Evolutionary conservation across 92 coral and sea anemone species (phyloP).

Genomic region (Pocillopora meandrina): DNA sequence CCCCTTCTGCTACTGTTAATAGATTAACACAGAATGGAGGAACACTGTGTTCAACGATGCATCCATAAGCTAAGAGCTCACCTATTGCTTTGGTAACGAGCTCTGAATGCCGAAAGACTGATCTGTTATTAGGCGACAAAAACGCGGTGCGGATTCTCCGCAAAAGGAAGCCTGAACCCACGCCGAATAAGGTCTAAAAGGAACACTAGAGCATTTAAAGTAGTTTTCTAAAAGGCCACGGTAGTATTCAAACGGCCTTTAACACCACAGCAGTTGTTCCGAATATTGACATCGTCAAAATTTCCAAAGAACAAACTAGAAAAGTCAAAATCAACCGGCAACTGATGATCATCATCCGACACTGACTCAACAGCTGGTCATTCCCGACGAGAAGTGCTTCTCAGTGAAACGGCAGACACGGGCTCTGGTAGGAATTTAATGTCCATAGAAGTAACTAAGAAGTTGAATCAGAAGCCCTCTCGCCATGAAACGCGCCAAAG

Average conservation of each 20-base stretch:
- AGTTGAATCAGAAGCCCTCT: conserved; percentile 31
- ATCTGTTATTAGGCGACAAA: too few relatives aligned
- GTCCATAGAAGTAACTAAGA: conserved; percentile 44
- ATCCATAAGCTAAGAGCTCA: conserved; percentile 1
- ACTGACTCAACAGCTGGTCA: background rate
- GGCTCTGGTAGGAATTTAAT: conserved; percentile 72
- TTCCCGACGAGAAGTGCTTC: background rate
- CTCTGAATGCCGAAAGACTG: too few relatives aligned
- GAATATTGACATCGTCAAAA: background rate
- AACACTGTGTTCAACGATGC: conserved; percentile 36
- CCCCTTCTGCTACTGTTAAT: background rate
- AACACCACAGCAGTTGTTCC: background rate
- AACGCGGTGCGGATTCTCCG: conserved; percentile 14
- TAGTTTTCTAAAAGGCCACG: conserved; percentile 35
- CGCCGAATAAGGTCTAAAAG: conserved; percentile 30
- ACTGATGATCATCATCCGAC: background rate
- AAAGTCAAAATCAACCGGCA: background rate
- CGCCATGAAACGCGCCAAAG: conserved; percentile 60
- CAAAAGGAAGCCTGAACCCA: conserved; percentile 60
- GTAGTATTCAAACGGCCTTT: conserved; percentile 37
- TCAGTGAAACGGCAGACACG: conserved; percentile 3
- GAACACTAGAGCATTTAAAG: conserved; percentile 54
- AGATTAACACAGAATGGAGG: background rate
- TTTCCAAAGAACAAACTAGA: too few relatives aligned
- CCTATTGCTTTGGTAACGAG: too few relatives aligned